Conservation (phyloP, 1,140 invertebrate species). For the Carposina sasakii region DNA sequence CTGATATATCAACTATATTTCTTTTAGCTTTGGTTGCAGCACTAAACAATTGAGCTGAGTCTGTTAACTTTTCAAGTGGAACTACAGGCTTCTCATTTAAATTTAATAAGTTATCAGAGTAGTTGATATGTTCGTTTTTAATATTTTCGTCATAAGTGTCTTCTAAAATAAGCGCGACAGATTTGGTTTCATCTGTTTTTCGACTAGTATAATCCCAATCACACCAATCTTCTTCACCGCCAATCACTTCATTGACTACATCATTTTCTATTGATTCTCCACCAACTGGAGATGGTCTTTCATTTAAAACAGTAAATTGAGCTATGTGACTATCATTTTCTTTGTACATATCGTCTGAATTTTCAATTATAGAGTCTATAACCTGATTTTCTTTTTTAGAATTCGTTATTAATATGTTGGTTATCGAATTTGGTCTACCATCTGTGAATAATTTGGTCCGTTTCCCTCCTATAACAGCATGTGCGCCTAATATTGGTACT, state of each 20-base stretch:
- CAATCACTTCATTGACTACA: conserved; percentile 28
- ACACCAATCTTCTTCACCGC: conserved; percentile 77
- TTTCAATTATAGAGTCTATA: too few species aligned
- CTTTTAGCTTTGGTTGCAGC: conserved; percentile 63
- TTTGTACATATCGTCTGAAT: conserved; percentile 41
- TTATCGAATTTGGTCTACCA: conserved; percentile 77
- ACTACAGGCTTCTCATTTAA: too few species aligned
- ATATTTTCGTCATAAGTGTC: conserved; percentile 10
- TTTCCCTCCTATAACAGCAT: conserved; percentile 85
- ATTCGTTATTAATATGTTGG: conserved; percentile 36
- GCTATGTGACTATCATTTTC: conserved; percentile 30
- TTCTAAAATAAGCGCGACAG: conserved; percentile 5
- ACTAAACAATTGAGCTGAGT: conserved; percentile 51
- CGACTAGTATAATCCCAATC: conserved; percentile 80
- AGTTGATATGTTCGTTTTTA: conserved; percentile 7
- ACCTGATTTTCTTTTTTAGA: conserved; percentile 33
- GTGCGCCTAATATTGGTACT: conserved; percentile 86
- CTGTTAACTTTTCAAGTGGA: too few species aligned
- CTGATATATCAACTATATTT: conserved; percentile 76
- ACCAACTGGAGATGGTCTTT: conserved; percentile 85
- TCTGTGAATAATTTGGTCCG: conserved; percentile 86
- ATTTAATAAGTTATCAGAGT: too few species aligned
- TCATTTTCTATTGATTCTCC: conserved; percentile 80
- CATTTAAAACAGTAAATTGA: conserved; percentile 72
- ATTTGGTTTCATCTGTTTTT: conserved; percentile 16